Base-by-base conservation (phyloP, 2,113 vertebrate species). In the Holacanthus passer region DNA sequence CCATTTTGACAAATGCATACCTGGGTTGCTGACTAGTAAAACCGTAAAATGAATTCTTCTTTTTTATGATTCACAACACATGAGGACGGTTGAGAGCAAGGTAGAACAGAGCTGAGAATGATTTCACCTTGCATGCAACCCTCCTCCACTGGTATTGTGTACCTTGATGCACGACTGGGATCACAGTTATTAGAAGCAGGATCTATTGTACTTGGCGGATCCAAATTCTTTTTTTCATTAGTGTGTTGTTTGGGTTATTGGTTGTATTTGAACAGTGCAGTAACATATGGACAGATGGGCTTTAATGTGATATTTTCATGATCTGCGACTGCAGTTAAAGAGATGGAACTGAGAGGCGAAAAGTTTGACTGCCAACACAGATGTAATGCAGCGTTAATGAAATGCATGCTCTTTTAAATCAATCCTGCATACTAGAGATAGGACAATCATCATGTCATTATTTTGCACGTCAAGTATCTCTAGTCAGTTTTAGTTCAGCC, bases 1-100 rank as follows among this genome's bases (percentile, higher is more conserved):
- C 78, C 93, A 90, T 87, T 91, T 92, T 92, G 91, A 92, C 90
- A 90, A 89, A 94, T 90, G 94, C 94, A 94, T 95, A 94, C 93
- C 93, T 93, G 87, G 64, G 83, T 90, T 90, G 84, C 85, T 87
- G 87, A 93, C 91, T 85, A 86, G 85, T 90, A 92, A 90, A 94
- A 87, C 79, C 64, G 74, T 91, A 91, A 87, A 93, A 93, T 88
- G 67, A 90, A 93, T 93, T 89, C 47, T 89, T 88, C 65, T 87
- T 80, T 89, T 85, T 89, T 86, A 86, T 91, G 82, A 88, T 92
- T 92, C 77, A 64, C 89, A 91, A 87, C 92, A 94, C 89, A 88
- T 84, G 77, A 85, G 74, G 87, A 88, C 48, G 86, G 63, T 32
- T 75, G 80, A 66, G 79, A 66, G 74, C 59, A 80, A 81, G 84